Percentiles rank a stretch among this genome's conserved stretches.
Conservation (phyloP, 2,797 vertebrate genomes). For the Sebastes diploproa region DNA sequence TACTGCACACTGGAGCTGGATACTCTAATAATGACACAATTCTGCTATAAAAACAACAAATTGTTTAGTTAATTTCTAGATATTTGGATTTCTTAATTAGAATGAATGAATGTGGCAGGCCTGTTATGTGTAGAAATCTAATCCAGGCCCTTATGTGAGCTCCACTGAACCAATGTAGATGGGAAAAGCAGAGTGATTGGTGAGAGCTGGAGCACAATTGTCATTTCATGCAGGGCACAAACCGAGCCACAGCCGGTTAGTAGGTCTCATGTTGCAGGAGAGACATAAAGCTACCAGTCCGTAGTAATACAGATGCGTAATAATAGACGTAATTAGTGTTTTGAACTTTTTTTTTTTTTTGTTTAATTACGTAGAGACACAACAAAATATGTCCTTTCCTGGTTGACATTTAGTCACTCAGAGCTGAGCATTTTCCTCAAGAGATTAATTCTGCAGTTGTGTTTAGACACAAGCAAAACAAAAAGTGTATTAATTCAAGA, state of each 20-base stretch:
- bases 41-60: background rate
- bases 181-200: conserved; percentile 33
- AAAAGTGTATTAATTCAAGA: no score
- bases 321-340: background rate
- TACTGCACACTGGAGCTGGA: background rate
- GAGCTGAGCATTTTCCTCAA: background rate
- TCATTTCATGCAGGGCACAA: conserved; percentile 11
- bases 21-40: background rate
- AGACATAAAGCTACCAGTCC: background rate
- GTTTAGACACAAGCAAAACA: no score
- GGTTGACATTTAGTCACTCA: background rate
- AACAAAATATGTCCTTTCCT: background rate
- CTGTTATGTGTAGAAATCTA: background rate
- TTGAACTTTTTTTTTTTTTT: background rate
- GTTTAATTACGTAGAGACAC: background rate
- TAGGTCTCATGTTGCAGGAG: background rate
- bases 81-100: background rate
- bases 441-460: background rate
- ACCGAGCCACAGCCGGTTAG: background rate
- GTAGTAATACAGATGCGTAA: background rate
- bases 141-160: background rate
- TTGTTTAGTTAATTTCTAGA: background rate
- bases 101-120: background rate
- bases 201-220: conserved; percentile 48
- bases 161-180: conserved; percentile 3